Evolutionary conservation across 30 jellyfish, hydroid and myxozoan species (phyloP).

Genomic region (Nemopilema nomurai): DNA sequence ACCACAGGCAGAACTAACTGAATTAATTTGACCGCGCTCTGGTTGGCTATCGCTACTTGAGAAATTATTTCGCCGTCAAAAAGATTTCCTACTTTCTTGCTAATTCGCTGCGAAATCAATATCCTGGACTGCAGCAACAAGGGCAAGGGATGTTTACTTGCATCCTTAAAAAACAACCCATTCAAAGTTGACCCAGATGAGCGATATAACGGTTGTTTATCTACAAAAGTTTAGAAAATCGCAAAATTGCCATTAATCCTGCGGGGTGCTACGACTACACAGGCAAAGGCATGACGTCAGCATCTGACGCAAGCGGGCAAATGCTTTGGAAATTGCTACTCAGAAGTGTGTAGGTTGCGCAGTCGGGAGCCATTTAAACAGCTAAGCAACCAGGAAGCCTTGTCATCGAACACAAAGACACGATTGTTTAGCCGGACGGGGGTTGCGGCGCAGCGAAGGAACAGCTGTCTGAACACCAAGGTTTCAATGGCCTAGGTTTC

Average conservation of each 20-base stretch:
- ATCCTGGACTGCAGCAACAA: too few relatives aligned
- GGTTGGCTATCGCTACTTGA: too few relatives aligned
- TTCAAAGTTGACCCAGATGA: background rate
- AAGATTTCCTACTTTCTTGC: too few relatives aligned
- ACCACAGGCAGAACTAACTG: too few relatives aligned
- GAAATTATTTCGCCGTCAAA: too few relatives aligned
- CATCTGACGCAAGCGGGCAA: background rate
- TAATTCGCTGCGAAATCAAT: too few relatives aligned
- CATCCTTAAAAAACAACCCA: background rate
- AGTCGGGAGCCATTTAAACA: background rate
- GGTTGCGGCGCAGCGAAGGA: background rate
- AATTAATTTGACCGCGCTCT: too few relatives aligned
- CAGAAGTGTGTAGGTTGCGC: background rate
- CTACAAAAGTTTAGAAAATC: background rate
- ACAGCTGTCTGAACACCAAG: background rate
- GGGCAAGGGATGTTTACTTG: background rate
- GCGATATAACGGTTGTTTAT: background rate
- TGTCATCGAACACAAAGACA: background rate
- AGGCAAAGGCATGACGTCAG: background rate
- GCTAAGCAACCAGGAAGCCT: background rate
- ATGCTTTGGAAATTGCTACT: background rate
- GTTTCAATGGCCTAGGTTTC: too few relatives aligned
- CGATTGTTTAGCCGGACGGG: background rate
- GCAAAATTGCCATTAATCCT: background rate
- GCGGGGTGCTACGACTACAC: background rate